Evolutionary conservation across 2,797 vertebrate genomes (phyloP), one percentile per base, ranked within the genome.

Genomic region (Danio tinwini): DNA sequence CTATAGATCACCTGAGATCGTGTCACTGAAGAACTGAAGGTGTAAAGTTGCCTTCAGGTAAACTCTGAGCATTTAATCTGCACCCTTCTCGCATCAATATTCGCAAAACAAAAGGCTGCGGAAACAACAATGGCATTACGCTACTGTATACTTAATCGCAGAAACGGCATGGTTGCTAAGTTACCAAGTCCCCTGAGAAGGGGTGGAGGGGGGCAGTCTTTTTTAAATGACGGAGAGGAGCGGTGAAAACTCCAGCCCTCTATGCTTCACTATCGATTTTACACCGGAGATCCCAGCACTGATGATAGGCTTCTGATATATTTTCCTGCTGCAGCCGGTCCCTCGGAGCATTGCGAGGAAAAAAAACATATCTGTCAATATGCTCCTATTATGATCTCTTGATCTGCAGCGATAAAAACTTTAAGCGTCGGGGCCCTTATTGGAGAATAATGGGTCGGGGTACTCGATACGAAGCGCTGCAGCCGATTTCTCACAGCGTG

Each of bases 351-450:
- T 95, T 96, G 93, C 90, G 89, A 91, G 94, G 94, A 29, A n/a
- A n/a, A 29, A 29, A 96, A 93, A 96, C n/a, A 94, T 97, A 95
- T 93, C 94, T 96, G 95, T 98, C 97, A 97, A 97, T 98, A 98
- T 96, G 95, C 94, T 96, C 97, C 97, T 97, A 99, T 98, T 98
- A 99, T 97, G 95, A 97, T 98, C 96, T 97, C 95, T 98, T 98
- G 96, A 98, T 98, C 97, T 97, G 95, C 95, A 94, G 95, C 95
- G 94, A 96, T 98, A 98, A 98, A 98, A 95, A 95, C 93, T 91
- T 95, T 94, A 94, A 92, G 94, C 94, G 92, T 91, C 91, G 94
- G n/a, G n/a, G 95, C 93, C 94, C 94, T 97, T 94, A 96, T 97
- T 95, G 96, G 95, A 95, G 95, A 96, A 96, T 97, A 95, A 98